Evolutionary conservation across 2,113 vertebrate genomes (phyloP).

Genomic region (Zapornia atra): DNA sequence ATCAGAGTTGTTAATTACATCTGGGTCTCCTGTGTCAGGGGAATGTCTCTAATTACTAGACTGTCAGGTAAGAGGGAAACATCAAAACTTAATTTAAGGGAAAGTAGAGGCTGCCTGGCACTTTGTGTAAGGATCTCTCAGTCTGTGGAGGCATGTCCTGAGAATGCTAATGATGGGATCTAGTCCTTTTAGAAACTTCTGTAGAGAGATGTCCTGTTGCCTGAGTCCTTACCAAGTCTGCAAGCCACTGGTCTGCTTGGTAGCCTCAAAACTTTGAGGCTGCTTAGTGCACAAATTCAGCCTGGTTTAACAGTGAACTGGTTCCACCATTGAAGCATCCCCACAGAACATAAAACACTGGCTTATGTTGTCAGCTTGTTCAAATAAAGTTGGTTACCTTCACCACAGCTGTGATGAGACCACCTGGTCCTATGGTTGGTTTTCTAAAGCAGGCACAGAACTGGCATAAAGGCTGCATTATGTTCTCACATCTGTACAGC

Average conservation of each 20-base stretch:
- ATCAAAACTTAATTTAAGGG: not conserved
- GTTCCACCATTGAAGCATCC: not conserved
- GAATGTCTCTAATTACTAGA: not conserved
- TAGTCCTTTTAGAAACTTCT: not conserved
- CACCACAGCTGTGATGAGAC: not conserved
- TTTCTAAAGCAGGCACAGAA: not conserved
- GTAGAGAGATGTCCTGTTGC: not conserved
- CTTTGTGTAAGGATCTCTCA: not conserved
- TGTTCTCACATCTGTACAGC: rapidly evolving
- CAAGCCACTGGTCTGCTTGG: not conserved
- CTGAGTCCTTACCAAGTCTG: not conserved
- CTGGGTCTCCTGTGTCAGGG: not conserved
- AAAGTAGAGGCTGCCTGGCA: not conserved
- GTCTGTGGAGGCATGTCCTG: not conserved
- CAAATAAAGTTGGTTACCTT: not conserved
- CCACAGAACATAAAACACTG: not conserved
- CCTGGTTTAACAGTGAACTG: not conserved
- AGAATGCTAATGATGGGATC: not conserved
- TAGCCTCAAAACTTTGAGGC: not conserved
- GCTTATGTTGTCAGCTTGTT: not conserved
- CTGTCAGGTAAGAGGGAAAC: not conserved
- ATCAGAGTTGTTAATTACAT: not conserved
- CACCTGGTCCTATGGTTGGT: not conserved
- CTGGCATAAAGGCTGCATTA: not conserved
- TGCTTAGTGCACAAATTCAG: not conserved